Base-by-base conservation (phyloP, 2,888 invertebrate species). In the Stenolophus ochropezus region DNA sequence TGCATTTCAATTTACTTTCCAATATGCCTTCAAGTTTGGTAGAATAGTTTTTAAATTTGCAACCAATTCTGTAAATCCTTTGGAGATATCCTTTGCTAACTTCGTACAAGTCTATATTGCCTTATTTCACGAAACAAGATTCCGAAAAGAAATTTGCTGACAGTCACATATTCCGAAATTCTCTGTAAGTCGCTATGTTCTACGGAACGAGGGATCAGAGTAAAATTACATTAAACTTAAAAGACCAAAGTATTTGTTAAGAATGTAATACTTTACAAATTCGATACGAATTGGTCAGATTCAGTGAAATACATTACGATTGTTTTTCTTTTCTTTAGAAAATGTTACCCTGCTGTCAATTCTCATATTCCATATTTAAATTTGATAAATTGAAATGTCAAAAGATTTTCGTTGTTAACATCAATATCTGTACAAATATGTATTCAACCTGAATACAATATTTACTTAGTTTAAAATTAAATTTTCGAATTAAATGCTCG, bases 121-220 rank as follows among this genome's bases (percentile, higher is more conserved):
- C 56, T 56, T 21, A 56, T 56, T 56, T 56, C 8, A 6, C 56
- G 56, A 56, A 56, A 56, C 56, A 20, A 21, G 56, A 21, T 56
- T 56, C 56, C 56, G 11, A 56, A 56, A 20, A 5, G 56, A 56
- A 53, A 56, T 56, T 8, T 56, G 16, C 51, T 16, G 51, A 51
- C 51, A n/a, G 5, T 51, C 51, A 16, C 14, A 51, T 51, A 51
- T 16, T 16, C 11, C 51, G 16, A 51, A 5, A 51, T 14, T 16
- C 16, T 51, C 14, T 33, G 4, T 42, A 8, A 6, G 33, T 42
- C 1, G 33, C 11, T 42, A 42, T 3, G 33, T 5, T 11, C 33
- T 11, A 42, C 8, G 11, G 11, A 42, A 42, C 11, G n/a, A n/a
- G 33, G 33, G 33, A 42, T 42, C 33, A 42, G 1, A 42, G 11